phyloP scores from a whole-genome alignment of 1,140 invertebrate species.

The Pseudomyrmex sp. region DNA sequence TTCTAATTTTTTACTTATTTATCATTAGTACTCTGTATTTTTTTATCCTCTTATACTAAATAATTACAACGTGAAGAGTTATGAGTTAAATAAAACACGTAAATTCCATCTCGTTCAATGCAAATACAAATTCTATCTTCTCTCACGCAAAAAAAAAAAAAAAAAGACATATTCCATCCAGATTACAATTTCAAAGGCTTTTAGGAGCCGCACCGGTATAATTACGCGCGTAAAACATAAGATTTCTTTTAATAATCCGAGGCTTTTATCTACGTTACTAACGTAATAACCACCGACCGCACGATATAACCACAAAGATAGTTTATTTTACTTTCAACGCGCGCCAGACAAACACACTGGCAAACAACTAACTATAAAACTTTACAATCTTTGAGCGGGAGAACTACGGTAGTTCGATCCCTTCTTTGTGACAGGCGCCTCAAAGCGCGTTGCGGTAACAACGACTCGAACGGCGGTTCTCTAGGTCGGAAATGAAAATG shows the following conservation, averaged over 20 bases:
- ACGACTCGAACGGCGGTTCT: conserved; percentile 7
- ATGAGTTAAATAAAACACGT: too few relatives aligned
- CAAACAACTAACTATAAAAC: conserved; percentile 32
- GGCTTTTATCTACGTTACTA: background rate
- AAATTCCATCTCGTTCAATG: too few relatives aligned
- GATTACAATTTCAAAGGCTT: too few relatives aligned
- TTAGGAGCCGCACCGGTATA: too few relatives aligned
- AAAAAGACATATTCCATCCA: too few relatives aligned
- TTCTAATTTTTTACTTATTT: background rate
- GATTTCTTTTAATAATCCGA: background rate
- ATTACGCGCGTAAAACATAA: background rate
- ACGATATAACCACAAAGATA: background rate
- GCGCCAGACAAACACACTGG: conserved; percentile 3
- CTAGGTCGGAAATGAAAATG: conserved; percentile 51
- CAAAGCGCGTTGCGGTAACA: conserved; percentile 37
- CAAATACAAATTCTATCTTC: too few relatives aligned
- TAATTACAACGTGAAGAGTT: too few relatives aligned
- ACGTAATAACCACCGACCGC: background rate
- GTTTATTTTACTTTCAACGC: conserved; percentile 2
- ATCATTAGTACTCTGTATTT: background rate
- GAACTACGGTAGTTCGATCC: background rate
- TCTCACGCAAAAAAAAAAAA: too few relatives aligned
- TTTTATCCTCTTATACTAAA: too few relatives aligned
- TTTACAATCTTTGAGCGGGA: conserved; percentile 39
- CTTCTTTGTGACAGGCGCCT: conserved; percentile 40